phyloP scores from a whole-genome alignment of 2,113 vertebrate genomes.

The Empidonax traillii region DNA sequence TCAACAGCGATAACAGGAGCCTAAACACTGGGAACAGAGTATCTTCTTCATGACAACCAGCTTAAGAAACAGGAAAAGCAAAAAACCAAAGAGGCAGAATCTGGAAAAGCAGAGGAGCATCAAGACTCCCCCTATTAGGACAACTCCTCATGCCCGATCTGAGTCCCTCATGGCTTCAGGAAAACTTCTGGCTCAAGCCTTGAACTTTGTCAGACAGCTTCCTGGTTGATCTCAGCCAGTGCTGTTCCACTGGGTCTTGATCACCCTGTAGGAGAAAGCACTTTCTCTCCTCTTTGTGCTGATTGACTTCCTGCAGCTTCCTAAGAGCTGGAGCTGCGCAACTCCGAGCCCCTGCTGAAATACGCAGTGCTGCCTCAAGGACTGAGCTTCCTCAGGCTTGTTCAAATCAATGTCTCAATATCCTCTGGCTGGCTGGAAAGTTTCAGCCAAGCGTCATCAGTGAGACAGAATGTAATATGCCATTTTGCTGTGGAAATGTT shows the following conservation, averaged over 20 bases:
- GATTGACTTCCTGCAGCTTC: background rate
- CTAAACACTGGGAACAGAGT: background rate
- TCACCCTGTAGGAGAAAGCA: background rate
- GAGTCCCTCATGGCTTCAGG: background rate
- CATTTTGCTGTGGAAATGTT: background rate
- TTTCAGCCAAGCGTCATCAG: background rate
- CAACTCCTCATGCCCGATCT: fast-evolving
- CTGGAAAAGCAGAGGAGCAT: background rate
- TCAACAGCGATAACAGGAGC: background rate
- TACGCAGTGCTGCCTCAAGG: background rate
- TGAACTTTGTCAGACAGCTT: background rate
- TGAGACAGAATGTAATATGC: background rate
- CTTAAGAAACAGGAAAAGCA: background rate
- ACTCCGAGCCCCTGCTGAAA: background rate
- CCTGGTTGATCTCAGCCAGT: background rate
- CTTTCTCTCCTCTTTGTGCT: background rate
- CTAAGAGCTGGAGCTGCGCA: fast-evolving
- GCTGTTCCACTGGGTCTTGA: background rate
- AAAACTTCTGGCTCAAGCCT: background rate
- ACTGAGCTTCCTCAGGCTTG: background rate
- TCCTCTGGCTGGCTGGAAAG: background rate
- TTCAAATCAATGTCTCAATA: background rate
- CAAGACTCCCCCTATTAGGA: background rate
- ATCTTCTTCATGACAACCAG: background rate
- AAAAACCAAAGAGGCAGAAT: background rate